Conservation (phyloP, 2,797 vertebrate species). For the Rhinatrema bivittatum region DNA sequence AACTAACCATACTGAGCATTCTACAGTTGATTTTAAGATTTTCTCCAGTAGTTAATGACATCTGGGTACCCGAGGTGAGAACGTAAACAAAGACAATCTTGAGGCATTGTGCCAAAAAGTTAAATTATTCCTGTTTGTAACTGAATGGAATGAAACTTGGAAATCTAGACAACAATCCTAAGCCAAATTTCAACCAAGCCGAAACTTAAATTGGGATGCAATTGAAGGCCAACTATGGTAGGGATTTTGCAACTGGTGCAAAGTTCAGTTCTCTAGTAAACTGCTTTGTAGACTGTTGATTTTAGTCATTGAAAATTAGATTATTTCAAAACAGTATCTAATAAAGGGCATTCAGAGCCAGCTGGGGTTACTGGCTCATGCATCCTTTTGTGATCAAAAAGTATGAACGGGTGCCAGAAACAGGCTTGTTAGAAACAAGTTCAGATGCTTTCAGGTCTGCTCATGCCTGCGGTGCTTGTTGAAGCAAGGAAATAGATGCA, state of each 20-base stretch:
- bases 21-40: too few species aligned
- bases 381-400: constrained; percentile 40
- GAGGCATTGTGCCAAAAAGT: too few species aligned
- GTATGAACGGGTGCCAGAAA: constrained; percentile 40
- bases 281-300: constrained; percentile 26
- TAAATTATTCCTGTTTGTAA: too few species aligned
- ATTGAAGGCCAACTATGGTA: too few species aligned
- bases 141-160: too few species aligned
- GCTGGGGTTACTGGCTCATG: constrained; percentile 37
- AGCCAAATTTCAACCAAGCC: too few species aligned
- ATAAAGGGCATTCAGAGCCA: constrained; percentile 18
- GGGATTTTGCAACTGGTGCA: neutral
- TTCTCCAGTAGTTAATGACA: too few species aligned
- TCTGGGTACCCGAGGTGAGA: too few species aligned
- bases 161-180: too few species aligned
- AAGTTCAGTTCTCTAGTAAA: constrained; percentile 18
- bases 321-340: constrained; percentile 29
- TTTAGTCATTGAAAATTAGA: constrained; percentile 15
- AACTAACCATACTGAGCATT: too few species aligned
- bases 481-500: constrained; percentile 19
- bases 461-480: constrained; percentile 18
- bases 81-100: too few species aligned
- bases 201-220: too few species aligned
- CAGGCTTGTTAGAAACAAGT: constrained; percentile 38
- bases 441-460: constrained; percentile 35